phyloP scores from a whole-genome alignment of 2,888 invertebrate genomes.

The Linhomoeus sp. region DNA sequence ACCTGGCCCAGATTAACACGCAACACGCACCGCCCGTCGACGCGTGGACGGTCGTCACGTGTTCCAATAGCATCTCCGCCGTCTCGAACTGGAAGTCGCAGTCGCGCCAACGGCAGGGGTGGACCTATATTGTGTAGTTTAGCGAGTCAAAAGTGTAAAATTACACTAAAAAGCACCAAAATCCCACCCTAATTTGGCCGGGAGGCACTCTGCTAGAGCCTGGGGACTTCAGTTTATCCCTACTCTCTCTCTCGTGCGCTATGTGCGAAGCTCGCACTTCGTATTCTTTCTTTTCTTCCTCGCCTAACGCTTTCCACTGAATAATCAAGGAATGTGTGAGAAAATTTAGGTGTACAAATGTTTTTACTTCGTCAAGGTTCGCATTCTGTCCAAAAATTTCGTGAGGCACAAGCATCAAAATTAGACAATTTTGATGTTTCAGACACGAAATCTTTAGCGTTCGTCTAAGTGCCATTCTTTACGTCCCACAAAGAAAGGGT shows the following conservation, averaged over 20 bases:
- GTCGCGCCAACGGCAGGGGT: constrained; percentile 70
- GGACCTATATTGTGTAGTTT: no score
- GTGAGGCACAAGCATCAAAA: no score
- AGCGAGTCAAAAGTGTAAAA: no score
- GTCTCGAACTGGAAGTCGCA: constrained; percentile 87
- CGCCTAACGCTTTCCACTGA: constrained; percentile 78
- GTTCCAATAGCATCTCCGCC: constrained; percentile 63
- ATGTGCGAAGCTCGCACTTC: constrained; percentile 73
- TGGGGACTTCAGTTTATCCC: constrained; percentile 12
- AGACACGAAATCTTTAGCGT: no score
- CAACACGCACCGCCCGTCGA: background rate
- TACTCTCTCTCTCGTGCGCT: constrained; percentile 37
- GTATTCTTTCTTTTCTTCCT: constrained; percentile 71
- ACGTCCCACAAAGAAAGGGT: no score
- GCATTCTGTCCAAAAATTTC: no score
- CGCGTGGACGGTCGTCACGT: constrained; percentile 46
- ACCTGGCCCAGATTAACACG: background rate
- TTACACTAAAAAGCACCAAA: no score
- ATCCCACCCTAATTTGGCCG: constrained; percentile 23
- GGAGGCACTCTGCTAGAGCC: constrained; percentile 19
- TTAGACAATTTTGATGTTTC: no score
- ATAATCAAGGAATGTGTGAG: constrained; percentile 11
- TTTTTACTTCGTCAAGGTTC: no score
- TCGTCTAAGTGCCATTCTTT: no score
- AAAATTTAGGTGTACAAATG: no score